Percentiles rank a stretch among this genome's conserved stretches.
phyloP scores from a whole-genome alignment of 2,113 vertebrate genomes.

The Pitta sordida region DNA sequence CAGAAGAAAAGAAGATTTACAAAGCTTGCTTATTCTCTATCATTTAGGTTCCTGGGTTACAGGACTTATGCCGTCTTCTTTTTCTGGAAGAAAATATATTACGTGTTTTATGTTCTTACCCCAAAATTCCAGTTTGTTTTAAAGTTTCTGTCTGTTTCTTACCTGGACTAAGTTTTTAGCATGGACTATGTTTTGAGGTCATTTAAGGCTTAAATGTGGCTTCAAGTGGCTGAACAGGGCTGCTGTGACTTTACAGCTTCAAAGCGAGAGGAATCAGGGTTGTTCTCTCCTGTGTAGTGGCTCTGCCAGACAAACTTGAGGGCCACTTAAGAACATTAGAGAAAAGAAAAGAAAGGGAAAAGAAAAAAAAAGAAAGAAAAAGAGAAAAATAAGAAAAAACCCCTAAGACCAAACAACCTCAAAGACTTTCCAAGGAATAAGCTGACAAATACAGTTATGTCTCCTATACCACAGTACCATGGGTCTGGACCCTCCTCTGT shows the following conservation, averaged over 20 bases:
- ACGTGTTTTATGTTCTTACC: not conserved
- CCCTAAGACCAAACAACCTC: not conserved
- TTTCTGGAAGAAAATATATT: not conserved
- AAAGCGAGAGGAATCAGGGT: not conserved
- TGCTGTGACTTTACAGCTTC: not conserved
- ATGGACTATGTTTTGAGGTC: not conserved
- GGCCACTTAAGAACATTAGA: not conserved
- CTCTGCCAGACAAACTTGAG: not conserved
- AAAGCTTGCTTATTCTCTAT: not conserved
- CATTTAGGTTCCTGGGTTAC: not conserved
- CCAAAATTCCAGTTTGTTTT: not conserved
- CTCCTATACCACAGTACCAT: too few species aligned
- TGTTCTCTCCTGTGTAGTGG: not conserved
- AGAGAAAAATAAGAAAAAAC: not conserved
- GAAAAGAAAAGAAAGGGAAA: too few species aligned
- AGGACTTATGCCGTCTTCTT: accelerated
- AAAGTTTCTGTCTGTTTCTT: not conserved
- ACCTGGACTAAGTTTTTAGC: not conserved
- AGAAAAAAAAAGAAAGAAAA: not conserved
- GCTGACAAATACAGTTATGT: not conserved
- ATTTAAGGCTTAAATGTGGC: not conserved
- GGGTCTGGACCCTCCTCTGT: too few species aligned
- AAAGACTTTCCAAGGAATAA: not conserved
- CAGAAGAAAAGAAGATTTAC: not conserved
- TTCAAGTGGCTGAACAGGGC: not conserved